A percentile compares a stretch with the other conserved stretches of the same genome.
phyloP scores from a whole-genome alignment of 2,113 vertebrate genomes.

The Gymnorhina tibicen region DNA sequence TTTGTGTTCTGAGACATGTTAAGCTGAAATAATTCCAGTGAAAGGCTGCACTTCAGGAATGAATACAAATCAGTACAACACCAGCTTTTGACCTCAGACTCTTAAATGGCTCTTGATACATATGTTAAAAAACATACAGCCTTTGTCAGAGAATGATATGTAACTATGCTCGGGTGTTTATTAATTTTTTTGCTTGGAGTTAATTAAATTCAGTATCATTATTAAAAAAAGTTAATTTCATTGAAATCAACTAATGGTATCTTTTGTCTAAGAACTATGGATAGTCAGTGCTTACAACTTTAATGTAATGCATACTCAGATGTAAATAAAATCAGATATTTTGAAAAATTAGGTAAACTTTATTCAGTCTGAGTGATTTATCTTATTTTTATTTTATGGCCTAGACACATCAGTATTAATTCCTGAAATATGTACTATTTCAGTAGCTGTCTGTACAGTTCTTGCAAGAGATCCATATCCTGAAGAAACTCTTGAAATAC shows the following conservation, averaged over 20 bases:
- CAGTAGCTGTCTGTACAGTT: conserved; percentile 10
- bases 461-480: conserved; percentile 32
- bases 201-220: not conserved
- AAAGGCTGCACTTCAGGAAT: not conserved
- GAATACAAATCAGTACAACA: not conserved
- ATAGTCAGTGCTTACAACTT: not conserved
- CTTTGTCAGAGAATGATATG: not conserved
- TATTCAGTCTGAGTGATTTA: not conserved
- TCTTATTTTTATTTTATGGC: not conserved
- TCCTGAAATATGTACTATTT: conserved; percentile 13
- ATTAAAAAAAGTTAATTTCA: not conserved
- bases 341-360: not conserved
- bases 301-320: not conserved
- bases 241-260: not conserved
- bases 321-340: not conserved
- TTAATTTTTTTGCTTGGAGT: not conserved
- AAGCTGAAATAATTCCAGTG: not conserved
- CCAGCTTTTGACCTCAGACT: not conserved
- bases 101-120: not conserved
- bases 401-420: not conserved
- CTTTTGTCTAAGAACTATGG: not conserved
- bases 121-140: not conserved
- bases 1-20: not conserved
- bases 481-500: conserved; percentile 30
- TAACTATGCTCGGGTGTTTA: not conserved